Base-by-base conservation (phyloP, 2,113 vertebrate genomes). In the Machaerirhynchus nigripectus region DNA sequence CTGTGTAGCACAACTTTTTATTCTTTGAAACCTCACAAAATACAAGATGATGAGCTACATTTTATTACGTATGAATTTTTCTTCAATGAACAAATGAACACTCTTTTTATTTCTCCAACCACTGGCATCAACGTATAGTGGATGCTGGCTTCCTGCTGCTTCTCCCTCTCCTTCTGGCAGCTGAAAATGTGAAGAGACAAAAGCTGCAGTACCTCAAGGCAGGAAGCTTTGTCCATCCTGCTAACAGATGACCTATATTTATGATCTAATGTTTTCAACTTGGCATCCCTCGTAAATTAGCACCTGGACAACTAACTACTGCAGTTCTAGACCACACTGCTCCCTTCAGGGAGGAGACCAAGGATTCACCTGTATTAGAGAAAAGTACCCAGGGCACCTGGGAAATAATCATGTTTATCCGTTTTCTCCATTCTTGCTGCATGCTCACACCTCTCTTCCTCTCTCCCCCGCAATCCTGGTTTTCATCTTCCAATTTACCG, bases 401-500 rank as follows among this genome's bases (percentile, higher is more conserved):
- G 50, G 61, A 92, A 71, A 80, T 20, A 15, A 59, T 49, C 10
- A 17, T 0, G 2, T 91, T 89, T 53, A 61, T 30, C 37, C 6
- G 0, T 30, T 76, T 52, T 16, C 64, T 94, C 75, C 28, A 26
- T 21, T 93, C 83, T 47, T 57, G 31, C 89, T 75, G 35, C 27
- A 49, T 3, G 40, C 77, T 95, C 76, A 46, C 79, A 61, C 24
- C 8, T 92, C 75, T 56, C 64, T 19, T n/a, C 65, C 61, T 44
- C 78, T 91, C 70, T 82, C 75, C 79, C 88, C 46, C 0, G 0
- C 87, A 94, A 71, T 84, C 77, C 84, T 6, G 35, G 46, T 57
- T 96, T 83, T 91, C 84, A 91, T 94, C 92, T 93, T 85, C 71
- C 82, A 89, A 85, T 95, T 96, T 95, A 47, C 70, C 46, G 19